phyloP scores from a whole-genome alignment of 2,888 invertebrate species.

The Erebia ligea region DNA sequence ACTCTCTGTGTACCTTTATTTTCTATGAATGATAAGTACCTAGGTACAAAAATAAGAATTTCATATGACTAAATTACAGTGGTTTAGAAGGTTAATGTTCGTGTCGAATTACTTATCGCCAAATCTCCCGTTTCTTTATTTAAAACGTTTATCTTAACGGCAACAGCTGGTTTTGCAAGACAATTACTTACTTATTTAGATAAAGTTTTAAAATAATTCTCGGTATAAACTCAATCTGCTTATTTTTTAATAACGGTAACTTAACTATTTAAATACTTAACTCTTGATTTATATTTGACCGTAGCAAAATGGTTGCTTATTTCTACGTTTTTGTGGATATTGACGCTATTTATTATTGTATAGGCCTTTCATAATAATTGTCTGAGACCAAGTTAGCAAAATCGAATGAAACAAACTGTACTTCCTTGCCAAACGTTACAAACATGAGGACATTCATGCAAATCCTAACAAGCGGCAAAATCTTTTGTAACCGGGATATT shows the following conservation, averaged over 20 bases:
- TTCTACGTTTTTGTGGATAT: background rate
- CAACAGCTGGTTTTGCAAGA: background rate
- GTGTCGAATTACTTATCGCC: conserved; percentile 22
- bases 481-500: conserved; percentile 33
- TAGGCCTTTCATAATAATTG: background rate
- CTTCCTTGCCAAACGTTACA: conserved; percentile 18
- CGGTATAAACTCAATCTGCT: background rate
- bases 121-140: conserved; percentile 38
- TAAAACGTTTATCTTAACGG: conserved; percentile 8
- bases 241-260: background rate
- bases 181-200: background rate
- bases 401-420: conserved; percentile 9
- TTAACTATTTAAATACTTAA: background rate
- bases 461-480: conserved; percentile 25
- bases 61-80: background rate
- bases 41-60: background rate
- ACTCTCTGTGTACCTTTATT: background rate
- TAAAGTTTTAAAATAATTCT: background rate
- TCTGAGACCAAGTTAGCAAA: conserved; percentile 5
- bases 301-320: background rate
- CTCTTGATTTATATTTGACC: background rate
- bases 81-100: background rate
- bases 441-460: conserved; percentile 13
- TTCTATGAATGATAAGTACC: background rate
- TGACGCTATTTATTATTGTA: background rate